Base-by-base conservation (phyloP, 2,797 vertebrate species). In the Pitangus sulphuratus region DNA sequence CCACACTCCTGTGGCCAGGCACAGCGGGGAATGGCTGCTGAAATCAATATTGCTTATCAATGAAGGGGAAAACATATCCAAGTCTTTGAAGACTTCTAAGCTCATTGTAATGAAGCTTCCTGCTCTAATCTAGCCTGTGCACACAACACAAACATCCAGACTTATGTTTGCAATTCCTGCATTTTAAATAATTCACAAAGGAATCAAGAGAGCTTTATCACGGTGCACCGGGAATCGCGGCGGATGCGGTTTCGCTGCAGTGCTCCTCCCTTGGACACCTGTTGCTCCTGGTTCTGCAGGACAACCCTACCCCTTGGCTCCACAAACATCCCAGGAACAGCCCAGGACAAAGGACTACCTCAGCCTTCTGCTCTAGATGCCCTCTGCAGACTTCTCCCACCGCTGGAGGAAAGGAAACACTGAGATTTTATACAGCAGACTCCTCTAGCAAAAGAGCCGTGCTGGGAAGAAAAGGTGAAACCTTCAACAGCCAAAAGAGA, bases 41-140 rank as follows among this genome's bases (percentile, higher is more conserved):
- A 80, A 84, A 95, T 96, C 95, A 78, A 88, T 96, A 96, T 12
- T 70, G 83, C 91, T 96, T 91, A 95, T 88, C 94, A 96, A 91
- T 74, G 89, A 92, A 66, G 50, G 60, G 31, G 51, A 91, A 92
- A 94, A 96, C 28, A 60, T 26, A 93, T 58, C 44, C 79, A 58
- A 72, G 88, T 37, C 84, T 95, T 93, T 93, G 88, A 96, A 94
- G 84, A 57, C 71, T 91, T 91, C 50, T 75, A 75, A 91, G 89
- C 82, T 86, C 54, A 88, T 47, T 91, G 91, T 88, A 93, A 95
- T 57, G 85, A 95, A 84, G 61, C 69, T 83, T 87, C 93, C 91
- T 72, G 76, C 78, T 92, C 93, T 95, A 92, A 95, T 95, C 95
- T 88, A 78, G 84, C 74, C 65, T 51, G 65, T 44, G 61, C 89